Conservation (phyloP, 2,113 vertebrate species). For the Hirundichthys speculiger region DNA sequence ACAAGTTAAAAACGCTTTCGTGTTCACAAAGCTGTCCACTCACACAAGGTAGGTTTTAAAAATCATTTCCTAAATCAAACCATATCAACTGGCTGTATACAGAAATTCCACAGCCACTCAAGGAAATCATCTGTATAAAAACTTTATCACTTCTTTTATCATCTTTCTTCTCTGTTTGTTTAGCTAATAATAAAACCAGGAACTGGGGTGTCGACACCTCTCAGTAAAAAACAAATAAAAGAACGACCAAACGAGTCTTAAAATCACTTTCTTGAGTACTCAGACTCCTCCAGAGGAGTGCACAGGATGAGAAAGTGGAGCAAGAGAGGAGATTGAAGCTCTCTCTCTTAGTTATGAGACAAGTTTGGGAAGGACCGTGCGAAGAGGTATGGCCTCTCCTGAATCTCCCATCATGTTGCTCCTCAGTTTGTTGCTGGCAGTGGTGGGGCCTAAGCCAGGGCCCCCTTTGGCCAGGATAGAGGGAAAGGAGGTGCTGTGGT, state of each 20-base stretch:
- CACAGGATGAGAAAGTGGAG: constrained; percentile 39
- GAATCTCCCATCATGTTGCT: constrained; percentile 88
- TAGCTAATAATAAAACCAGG: constrained; percentile 71
- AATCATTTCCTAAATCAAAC: constrained; percentile 66
- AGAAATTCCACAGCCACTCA: constrained; percentile 61
- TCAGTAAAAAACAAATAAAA: constrained; percentile 74
- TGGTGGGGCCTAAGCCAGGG: constrained; percentile 75
- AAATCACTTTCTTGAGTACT: constrained; percentile 55
- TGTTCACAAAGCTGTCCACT: constrained; percentile 49
- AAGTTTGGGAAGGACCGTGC: constrained; percentile 94
- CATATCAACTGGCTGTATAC: constrained; percentile 46
- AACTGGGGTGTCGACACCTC: constrained; percentile 75
- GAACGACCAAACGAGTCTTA: constrained; percentile 69
- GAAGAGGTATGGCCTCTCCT: constrained; percentile 86
- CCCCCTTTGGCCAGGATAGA: constrained; percentile 87
- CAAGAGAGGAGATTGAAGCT: constrained; percentile 39
- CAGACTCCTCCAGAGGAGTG: constrained; percentile 74
- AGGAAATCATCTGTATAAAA: constrained; percentile 72
- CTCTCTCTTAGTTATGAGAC: constrained; percentile 84
- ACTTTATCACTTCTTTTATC: constrained; percentile 29
- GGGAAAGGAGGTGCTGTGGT: constrained; percentile 88
- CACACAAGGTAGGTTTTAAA: constrained; percentile 52
- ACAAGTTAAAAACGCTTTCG: constrained; percentile 60
- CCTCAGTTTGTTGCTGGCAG: constrained; percentile 89
- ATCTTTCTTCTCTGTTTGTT: too few species aligned